Conservation (phyloP, 2,797 vertebrate genomes). For the Notolepis coatsorum region DNA sequence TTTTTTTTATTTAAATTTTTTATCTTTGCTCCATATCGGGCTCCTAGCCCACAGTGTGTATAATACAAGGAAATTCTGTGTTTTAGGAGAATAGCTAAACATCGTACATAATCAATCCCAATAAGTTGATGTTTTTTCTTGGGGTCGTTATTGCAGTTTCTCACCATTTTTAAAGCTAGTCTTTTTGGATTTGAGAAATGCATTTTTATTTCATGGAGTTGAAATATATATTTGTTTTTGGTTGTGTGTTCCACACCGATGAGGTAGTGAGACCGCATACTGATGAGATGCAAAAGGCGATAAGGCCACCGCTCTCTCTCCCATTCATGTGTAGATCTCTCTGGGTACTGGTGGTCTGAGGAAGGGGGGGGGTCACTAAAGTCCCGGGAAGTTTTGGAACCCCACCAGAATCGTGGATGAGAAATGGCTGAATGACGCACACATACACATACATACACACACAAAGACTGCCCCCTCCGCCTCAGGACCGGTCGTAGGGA, state of each 20-base stretch:
- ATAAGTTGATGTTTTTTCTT: constrained; percentile 1
- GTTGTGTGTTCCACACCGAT: constrained; percentile 51
- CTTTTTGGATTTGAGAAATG: constrained; percentile 22
- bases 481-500: constrained; percentile 28
- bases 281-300: constrained; percentile 12
- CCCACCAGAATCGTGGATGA: constrained; percentile 13
- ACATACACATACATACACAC: no score
- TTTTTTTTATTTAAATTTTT: constrained; percentile 7
- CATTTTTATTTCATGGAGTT: constrained; percentile 50
- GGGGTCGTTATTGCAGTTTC: constrained; percentile 38
- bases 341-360: background rate
- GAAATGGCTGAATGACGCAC: constrained; percentile 46
- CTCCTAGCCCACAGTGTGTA: constrained; percentile 35
- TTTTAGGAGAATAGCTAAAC: constrained; percentile 42
- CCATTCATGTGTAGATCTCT: constrained; percentile 3
- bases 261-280: constrained; percentile 36
- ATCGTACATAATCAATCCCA: constrained; percentile 18
- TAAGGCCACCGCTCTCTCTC: constrained; percentile 10
- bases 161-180: constrained; percentile 61
- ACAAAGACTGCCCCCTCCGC: constrained; percentile 12
- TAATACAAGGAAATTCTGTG: constrained; percentile 18
- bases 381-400: constrained; percentile 13
- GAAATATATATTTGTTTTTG: constrained; percentile 18
- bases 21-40: constrained; percentile 39
- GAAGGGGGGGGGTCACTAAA: background rate